phyloP scores from a whole-genome alignment of 2,113 vertebrate genomes.

The Anser cygnoides region DNA sequence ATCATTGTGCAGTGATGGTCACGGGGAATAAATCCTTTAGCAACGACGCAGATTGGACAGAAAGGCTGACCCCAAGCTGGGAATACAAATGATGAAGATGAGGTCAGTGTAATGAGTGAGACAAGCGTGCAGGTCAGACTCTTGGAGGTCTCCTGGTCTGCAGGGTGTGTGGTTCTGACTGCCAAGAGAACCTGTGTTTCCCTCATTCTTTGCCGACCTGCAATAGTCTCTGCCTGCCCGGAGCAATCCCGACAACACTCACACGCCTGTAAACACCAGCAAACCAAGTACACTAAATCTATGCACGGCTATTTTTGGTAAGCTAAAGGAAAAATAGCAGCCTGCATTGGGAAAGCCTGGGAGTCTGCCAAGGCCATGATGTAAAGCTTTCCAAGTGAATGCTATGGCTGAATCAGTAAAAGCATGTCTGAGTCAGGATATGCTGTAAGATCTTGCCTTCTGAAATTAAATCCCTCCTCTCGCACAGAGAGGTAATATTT shows the following conservation, averaged over 20 bases:
- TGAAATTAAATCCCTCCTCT: conserved; percentile 53
- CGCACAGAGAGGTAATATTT: conserved; percentile 16
- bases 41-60: not conserved
- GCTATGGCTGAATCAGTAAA: conserved; percentile 75
- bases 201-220: not conserved
- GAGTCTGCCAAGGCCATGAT: conserved; percentile 76
- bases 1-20: not conserved
- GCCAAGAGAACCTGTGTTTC: not conserved
- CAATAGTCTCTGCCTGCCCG: conserved; percentile 50
- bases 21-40: not conserved
- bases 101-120: not conserved
- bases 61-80: not conserved
- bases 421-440: conserved; percentile 67
- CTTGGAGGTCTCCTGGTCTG: not conserved
- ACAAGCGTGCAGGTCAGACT: not conserved
- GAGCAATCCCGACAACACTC: conserved; percentile 57
- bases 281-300: conserved; percentile 74
- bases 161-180: not conserved
- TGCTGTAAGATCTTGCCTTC: conserved; percentile 45
- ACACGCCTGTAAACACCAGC: conserved; percentile 65
- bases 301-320: conserved; percentile 77
- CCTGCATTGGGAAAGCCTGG: conserved; percentile 74
- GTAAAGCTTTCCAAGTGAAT: conserved; percentile 76
- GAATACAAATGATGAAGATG: not conserved
- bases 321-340: conserved; percentile 78